phyloP scores from a whole-genome alignment of 2,888 invertebrate genomes.

The Tholera decimalis region DNA sequence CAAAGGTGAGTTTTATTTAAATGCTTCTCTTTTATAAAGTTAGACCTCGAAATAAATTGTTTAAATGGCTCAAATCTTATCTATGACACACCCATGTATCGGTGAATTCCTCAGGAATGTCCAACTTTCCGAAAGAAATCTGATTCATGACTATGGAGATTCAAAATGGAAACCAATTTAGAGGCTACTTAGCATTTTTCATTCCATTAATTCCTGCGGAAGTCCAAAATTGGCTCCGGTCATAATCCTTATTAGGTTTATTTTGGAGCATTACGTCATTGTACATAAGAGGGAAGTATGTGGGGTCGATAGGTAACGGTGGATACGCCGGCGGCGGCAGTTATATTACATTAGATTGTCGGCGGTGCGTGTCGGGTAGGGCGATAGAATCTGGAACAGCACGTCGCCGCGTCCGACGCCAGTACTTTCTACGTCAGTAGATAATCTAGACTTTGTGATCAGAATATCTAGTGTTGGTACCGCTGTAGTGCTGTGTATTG shows the following conservation, averaged over 20 bases:
- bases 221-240: slow-evolving; percentile 71
- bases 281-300: slow-evolving; percentile 72
- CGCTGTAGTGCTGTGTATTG: slow-evolving; percentile 70
- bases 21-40: background rate
- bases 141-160: slow-evolving; percentile 44
- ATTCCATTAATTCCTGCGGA: slow-evolving; percentile 65
- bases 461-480: slow-evolving; percentile 61
- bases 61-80: slow-evolving; percentile 64
- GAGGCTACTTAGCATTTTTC: slow-evolving; percentile 27
- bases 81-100: slow-evolving; percentile 87
- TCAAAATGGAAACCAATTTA: slow-evolving; percentile 45
- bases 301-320: slow-evolving; percentile 68
- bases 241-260: slow-evolving; percentile 88
- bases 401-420: slow-evolving; percentile 44
- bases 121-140: slow-evolving; percentile 64
- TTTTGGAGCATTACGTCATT: slow-evolving; percentile 91
- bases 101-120: slow-evolving; percentile 71
- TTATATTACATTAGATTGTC: slow-evolving; percentile 65
- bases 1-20: slow-evolving; percentile 71
- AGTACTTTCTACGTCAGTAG: slow-evolving; percentile 67
- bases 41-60: background rate
- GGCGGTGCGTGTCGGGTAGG: slow-evolving; percentile 53
- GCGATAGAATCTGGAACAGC: slow-evolving; percentile 71
- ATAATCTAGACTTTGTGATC: slow-evolving; percentile 58
- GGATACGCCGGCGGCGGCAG: slow-evolving; percentile 71